Percentiles rank a stretch among this genome's conserved stretches.
phyloP scores from a whole-genome alignment of 2,888 invertebrate species.

The Baccha elongata region DNA sequence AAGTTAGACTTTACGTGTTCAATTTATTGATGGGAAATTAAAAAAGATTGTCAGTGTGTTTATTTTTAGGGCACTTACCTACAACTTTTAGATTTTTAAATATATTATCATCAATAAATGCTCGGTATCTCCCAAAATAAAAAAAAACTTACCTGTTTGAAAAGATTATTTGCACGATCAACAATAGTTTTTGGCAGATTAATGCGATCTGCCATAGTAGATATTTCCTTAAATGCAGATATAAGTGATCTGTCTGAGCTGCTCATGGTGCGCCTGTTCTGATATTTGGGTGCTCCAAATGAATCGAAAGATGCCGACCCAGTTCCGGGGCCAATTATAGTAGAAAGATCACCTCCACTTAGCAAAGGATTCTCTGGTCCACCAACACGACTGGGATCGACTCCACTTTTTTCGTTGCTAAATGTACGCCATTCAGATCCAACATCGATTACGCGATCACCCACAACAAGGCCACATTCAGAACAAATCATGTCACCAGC shows the following conservation, averaged over 20 bases:
- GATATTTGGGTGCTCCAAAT: constrained; percentile 91
- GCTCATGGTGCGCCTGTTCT: constrained; percentile 91
- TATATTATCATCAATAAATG: too few relatives aligned
- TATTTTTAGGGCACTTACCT: too few relatives aligned
- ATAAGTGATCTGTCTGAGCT: constrained; percentile 97
- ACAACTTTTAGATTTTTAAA: too few relatives aligned
- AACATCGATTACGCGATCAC: constrained; percentile 99
- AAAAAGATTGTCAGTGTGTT: too few relatives aligned
- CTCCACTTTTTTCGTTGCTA: constrained; percentile 98
- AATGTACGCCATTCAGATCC: constrained; percentile 99
- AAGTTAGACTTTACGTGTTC: too few relatives aligned
- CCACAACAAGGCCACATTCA: constrained; percentile 99
- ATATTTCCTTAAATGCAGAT: constrained; percentile 98
- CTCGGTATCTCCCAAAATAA: not conserved
- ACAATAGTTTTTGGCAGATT: constrained; percentile 98
- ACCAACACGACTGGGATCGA: constrained; percentile 99
- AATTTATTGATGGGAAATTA: too few relatives aligned
- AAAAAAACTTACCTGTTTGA: constrained; percentile 90
- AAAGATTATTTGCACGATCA: constrained; percentile 97
- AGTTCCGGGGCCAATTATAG: constrained; percentile 92
- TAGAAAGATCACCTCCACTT: constrained; percentile 97
- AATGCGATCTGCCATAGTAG: constrained; percentile 98
- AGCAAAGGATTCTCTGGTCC: constrained; percentile 98
- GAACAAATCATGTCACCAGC: constrained; percentile 98
- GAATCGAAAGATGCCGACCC: constrained; percentile 94